These are phyloP conservation scores for Trichogramma pretiosum DNA, from an alignment of 1,140 invertebrate genomes.

Conservation along the genomic window DNA sequence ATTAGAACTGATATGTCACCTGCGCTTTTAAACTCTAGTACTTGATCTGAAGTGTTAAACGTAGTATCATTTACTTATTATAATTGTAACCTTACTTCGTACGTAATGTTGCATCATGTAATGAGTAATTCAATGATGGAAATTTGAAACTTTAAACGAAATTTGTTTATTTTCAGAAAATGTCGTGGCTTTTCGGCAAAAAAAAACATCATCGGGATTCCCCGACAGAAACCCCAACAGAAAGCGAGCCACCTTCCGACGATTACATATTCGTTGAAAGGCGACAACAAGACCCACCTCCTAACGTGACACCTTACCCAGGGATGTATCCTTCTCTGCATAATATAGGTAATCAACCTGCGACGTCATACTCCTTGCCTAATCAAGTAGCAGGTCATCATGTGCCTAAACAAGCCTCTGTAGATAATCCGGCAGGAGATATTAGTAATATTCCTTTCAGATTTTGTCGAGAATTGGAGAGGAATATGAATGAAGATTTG, in stretches of 20 bases:
- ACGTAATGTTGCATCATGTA: too few relatives aligned
- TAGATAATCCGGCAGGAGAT: constrained; percentile 27
- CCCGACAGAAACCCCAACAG: constrained; percentile 26
- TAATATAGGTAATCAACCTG: constrained; percentile 16
- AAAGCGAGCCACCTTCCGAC: constrained; percentile 19
- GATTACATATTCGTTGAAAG: constrained; percentile 33
- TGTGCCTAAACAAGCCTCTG: constrained; percentile 21
- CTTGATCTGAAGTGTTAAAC: too few relatives aligned
- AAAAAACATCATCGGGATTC: constrained; percentile 39
- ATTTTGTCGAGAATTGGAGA: constrained; percentile 30
- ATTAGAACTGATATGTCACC: too few relatives aligned
- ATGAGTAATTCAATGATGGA: too few relatives aligned
- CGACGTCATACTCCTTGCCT: too few relatives aligned
- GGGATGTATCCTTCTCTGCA: constrained; percentile 30
- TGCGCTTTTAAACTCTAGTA: too few relatives aligned
- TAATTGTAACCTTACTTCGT: too few relatives aligned
- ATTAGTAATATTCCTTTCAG: constrained; percentile 39
- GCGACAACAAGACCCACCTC: constrained; percentile 16
- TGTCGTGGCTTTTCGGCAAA: constrained; percentile 44
- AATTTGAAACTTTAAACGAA: not conserved
- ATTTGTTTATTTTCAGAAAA: constrained; percentile 24
- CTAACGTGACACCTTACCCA: constrained; percentile 4
- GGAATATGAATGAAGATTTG: constrained; percentile 26
- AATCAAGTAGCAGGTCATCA: constrained; percentile 3
- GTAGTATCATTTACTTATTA: too few relatives aligned